Conservation (phyloP, 2,888 invertebrate genomes). For the Ichneumoninae sp. region DNA sequence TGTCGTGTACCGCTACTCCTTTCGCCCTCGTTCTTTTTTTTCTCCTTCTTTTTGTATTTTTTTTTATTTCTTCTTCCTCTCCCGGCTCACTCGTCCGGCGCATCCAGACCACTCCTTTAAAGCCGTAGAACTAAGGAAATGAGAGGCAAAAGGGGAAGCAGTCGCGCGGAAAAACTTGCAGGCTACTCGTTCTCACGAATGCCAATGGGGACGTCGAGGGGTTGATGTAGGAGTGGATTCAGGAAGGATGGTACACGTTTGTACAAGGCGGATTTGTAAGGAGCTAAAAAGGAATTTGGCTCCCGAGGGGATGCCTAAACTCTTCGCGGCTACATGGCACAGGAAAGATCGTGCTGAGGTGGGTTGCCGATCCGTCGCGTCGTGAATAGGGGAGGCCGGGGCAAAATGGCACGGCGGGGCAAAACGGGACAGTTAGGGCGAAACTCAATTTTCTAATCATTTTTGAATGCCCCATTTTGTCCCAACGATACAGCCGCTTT, state of each 20-base stretch:
- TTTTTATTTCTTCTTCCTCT: conserved; percentile 48
- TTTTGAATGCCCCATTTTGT: too few relatives aligned
- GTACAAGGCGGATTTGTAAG: conserved; percentile 49
- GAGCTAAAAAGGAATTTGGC: conserved; percentile 56
- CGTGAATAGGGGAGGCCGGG: conserved; percentile 8
- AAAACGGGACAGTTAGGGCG: too few relatives aligned
- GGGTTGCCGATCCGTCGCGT: not conserved
- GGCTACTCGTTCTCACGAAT: conserved; percentile 60
- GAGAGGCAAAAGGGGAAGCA: conserved; percentile 2
- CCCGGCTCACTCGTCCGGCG: conserved; percentile 49
- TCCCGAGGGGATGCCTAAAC: conserved; percentile 45
- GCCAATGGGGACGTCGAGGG: conserved; percentile 24
- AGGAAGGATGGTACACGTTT: not conserved
- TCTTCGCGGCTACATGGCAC: conserved; percentile 53
- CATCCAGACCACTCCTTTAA: conserved; percentile 55
- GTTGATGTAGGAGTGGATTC: conserved; percentile 44
- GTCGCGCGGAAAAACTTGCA: conserved; percentile 48
- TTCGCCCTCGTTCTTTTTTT: conserved; percentile 68
- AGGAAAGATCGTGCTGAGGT: conserved; percentile 23
- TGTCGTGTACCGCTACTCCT: conserved; percentile 60
- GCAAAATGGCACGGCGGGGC: too few relatives aligned
- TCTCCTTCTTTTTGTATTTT: conserved; percentile 54
- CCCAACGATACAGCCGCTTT: too few relatives aligned
- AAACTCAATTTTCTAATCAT: too few relatives aligned
- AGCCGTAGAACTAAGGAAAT: conserved; percentile 41